Base-by-base conservation (phyloP, 2,797 vertebrate genomes). In the Buceros bicornis region DNA sequence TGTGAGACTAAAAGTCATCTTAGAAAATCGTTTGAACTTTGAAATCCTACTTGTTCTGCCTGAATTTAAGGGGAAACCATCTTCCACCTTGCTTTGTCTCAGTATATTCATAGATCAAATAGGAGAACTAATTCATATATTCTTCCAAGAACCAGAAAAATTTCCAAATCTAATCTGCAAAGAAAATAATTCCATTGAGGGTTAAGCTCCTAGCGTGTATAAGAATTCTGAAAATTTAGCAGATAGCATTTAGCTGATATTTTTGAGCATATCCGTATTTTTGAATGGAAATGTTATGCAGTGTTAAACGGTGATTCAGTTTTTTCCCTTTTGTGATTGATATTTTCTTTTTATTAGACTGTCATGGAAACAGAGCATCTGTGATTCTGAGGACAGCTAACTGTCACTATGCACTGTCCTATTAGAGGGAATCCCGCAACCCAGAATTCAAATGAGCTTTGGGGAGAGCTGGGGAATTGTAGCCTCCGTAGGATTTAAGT, bases 331-430 rank as follows among this genome's bases (percentile, higher is more conserved):
- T 54, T 66, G 50, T 82, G 20, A 73, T 58, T 67, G 45, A 54
- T 58, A 17, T 61, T 89, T 89, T 80, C 60, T 93, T 15, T 85
- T 90, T 91, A 58, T 33, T 67, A 80, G 9, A 31, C 54, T 85
- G 54, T 80, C 57, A 81, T 19, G 28, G 69, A 78, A 88, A 83
- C 18, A 53, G 47, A 81, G 5, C 6, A 40, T 74, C 33, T 86
- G 22, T 57, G 62, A 71, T 87, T 69, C 42, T 72, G 14, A 81
- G 37, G 69, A 69, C 50, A 78, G 31, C 9, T 73, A 42, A 61
- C 6, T 4, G 1, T 53, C 0, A 0, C 1, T 78, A 42, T 54
- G 11, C 58, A n/a, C 31, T 84, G 18, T 60, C 10, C 7, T 66
- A 3, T 17, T 45, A 84, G n/a, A 66, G 28, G 33, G 24, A 87